phyloP scores from a whole-genome alignment of 2,888 invertebrate species.

The Scelioninae gen. 2 region DNA sequence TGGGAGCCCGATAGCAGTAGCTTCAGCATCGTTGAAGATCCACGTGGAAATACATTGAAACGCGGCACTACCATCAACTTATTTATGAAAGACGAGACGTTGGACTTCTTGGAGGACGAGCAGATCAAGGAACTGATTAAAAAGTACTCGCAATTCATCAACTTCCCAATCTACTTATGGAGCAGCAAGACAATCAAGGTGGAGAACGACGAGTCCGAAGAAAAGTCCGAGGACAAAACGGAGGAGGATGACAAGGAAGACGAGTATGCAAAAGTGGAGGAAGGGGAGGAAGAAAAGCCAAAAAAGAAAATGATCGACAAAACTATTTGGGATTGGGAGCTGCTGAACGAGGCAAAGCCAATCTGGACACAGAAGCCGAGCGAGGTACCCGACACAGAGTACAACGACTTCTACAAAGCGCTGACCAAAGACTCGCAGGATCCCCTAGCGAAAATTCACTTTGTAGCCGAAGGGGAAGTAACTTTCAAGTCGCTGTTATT shows the following conservation, averaged over 20 bases:
- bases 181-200: conserved; percentile 79
- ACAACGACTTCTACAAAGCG: conserved; percentile 95
- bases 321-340: conserved; percentile 98
- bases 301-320: conserved; percentile 94
- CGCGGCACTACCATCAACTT: conserved; percentile 93
- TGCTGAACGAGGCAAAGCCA: conserved; percentile 97
- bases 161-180: conserved; percentile 99
- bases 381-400: conserved; percentile 92
- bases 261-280: conserved; percentile 76
- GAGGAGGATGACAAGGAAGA: conserved; percentile 73
- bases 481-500: conserved; percentile 97
- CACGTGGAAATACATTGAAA: conserved; percentile 92
- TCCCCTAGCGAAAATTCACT: conserved; percentile 93
- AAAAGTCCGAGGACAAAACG: conserved; percentile 81
- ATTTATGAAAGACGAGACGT: conserved; percentile 96
- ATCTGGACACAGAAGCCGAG: conserved; percentile 96
- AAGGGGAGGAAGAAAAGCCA: conserved; percentile 78
- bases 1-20: conserved; percentile 98
- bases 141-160: conserved; percentile 99
- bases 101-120: conserved; percentile 95
- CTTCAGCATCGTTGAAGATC: conserved; percentile 94
- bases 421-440: conserved; percentile 92
- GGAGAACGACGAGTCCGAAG: conserved; percentile 78
- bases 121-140: conserved; percentile 93
- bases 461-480: conserved; percentile 99